Conservation (phyloP, 1,140 invertebrate species). For the Drosophila murphyi region DNA sequence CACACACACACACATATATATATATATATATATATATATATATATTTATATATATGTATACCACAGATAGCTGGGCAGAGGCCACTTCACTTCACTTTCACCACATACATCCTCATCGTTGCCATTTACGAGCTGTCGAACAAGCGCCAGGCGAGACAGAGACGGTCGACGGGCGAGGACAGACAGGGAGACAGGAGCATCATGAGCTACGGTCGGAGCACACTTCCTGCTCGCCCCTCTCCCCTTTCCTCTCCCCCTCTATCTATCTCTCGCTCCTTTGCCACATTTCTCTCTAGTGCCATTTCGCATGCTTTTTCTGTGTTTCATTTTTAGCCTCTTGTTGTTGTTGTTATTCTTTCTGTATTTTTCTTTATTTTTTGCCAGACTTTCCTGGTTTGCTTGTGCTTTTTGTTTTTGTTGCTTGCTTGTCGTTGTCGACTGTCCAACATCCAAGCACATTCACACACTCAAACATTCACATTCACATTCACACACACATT, state of each 20-base stretch:
- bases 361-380: conserved; percentile 31
- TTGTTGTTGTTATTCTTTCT: conserved; percentile 39
- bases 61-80: conserved; percentile 1
- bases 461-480: conserved; percentile 54
- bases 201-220: conserved; percentile 56
- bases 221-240: neutral
- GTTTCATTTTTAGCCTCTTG: conserved; percentile 78
- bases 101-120: conserved; percentile 59
- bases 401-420: conserved; percentile 48
- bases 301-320: conserved; percentile 81
- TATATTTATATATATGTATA: neutral
- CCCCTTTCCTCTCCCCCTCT: neutral
- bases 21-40: too few species aligned
- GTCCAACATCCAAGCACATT: conserved; percentile 56
- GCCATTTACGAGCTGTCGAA: conserved; percentile 82
- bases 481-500: conserved; percentile 49
- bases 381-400: conserved; percentile 26
- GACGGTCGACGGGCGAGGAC: neutral
- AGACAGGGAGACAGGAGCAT: conserved; percentile 46
- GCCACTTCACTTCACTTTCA: conserved; percentile 56
- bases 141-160: neutral
- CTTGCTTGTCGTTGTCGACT: conserved; percentile 32
- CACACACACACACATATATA: too few species aligned
- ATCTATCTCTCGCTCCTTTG: conserved; percentile 22
- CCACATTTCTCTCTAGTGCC: conserved; percentile 80